phyloP scores from a whole-genome alignment of 1,140 invertebrate species.

The Lasioglossum baleicum region DNA sequence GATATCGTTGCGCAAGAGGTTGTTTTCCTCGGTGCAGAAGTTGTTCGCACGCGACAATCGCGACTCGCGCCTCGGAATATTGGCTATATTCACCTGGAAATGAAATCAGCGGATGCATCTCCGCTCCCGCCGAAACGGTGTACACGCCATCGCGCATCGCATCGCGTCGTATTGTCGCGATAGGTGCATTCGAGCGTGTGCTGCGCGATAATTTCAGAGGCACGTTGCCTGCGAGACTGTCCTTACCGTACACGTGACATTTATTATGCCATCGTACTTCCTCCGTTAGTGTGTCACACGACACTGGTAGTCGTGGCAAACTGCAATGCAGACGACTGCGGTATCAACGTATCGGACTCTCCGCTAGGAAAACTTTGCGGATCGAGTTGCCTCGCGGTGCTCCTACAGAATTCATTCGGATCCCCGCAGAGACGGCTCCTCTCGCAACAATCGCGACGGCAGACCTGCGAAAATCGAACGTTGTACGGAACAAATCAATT shows the following conservation, averaged over 20 bases:
- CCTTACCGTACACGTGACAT: slow-evolving; percentile 46
- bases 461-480: too few relatives aligned
- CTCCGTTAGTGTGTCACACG: slow-evolving; percentile 44
- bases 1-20: too few relatives aligned
- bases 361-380: background rate
- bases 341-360: slow-evolving; percentile 20
- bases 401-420: background rate
- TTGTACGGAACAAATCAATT: too few relatives aligned
- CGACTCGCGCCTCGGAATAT: background rate
- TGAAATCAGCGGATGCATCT: background rate
- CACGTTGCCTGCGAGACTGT: slow-evolving; percentile 13
- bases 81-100: background rate
- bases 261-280: slow-evolving; percentile 48
- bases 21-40: too few relatives aligned
- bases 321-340: slow-evolving; percentile 50
- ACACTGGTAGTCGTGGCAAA: slow-evolving; percentile 15
- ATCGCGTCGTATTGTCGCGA: background rate
- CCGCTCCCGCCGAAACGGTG: too few relatives aligned
- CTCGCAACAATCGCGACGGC: too few relatives aligned
- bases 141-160: too few relatives aligned
- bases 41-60: too few relatives aligned
- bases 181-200: slow-evolving; percentile 7
- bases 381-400: background rate
- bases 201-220: slow-evolving; percentile 44
- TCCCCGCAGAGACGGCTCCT: too few relatives aligned